Evolutionary conservation across 1,140 invertebrate genomes (phyloP).

Genomic region (Samia ricini): DNA sequence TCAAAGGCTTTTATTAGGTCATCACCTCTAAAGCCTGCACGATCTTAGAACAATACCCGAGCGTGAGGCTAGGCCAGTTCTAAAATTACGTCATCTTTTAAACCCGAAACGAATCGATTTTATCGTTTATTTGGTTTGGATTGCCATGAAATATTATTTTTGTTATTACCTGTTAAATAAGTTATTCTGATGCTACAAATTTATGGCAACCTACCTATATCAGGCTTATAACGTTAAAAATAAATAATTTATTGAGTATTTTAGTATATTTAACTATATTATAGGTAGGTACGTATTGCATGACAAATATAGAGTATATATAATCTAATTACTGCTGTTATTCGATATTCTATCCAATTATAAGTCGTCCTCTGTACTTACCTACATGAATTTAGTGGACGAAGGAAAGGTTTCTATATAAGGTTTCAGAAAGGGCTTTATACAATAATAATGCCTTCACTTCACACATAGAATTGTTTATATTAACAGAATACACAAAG

Average conservation of each 20-base stretch:
- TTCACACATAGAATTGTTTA: constrained; percentile 22
- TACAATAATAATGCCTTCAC: constrained; percentile 4
- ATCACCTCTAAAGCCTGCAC: constrained; percentile 8
- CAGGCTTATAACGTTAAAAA: background rate
- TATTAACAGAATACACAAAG: constrained; percentile 10
- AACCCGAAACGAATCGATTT: constrained; percentile 51
- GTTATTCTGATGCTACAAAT: background rate
- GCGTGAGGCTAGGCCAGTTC: constrained; percentile 16
- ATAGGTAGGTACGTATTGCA: background rate
- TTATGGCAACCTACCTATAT: background rate
- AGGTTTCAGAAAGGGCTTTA: constrained; percentile 26
- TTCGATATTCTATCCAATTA: constrained; percentile 33
- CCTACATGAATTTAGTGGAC: constrained; percentile 26
- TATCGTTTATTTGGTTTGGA: constrained; percentile 17
- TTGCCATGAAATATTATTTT: constrained; percentile 23
- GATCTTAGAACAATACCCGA: constrained; percentile 22
- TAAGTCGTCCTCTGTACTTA: constrained; percentile 24
- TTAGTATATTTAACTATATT: too few species aligned
- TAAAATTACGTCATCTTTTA: constrained; percentile 39
- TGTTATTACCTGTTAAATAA: background rate
- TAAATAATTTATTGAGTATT: background rate
- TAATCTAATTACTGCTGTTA: constrained; percentile 4
- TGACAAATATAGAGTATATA: background rate
- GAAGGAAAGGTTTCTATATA: constrained; percentile 27
- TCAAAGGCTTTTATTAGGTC: constrained; percentile 11